A percentile compares a stretch with the other conserved stretches of the same genome.
These are phyloP conservation scores for Orgyia antiqua DNA, from an alignment of 2,888 invertebrate species.

Conservation along the genomic window DNA sequence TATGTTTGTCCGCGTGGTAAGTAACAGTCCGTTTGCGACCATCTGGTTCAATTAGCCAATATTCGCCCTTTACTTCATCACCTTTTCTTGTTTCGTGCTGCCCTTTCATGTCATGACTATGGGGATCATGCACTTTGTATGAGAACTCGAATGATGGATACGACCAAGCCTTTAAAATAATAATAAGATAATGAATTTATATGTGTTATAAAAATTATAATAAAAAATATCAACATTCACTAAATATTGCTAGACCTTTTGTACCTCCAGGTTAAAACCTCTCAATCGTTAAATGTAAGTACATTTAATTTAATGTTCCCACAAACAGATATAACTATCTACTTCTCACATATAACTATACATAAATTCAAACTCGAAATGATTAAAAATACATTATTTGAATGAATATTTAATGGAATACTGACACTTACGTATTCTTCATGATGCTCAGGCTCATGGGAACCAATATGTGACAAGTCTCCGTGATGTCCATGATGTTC, in stretches of 20 bases:
- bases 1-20: constrained; percentile 71
- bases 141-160: constrained; percentile 75
- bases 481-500: constrained; percentile 36
- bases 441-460: constrained; percentile 52
- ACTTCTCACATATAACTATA: no score
- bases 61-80: constrained; percentile 70
- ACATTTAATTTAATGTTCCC: no score
- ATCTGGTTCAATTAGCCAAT: constrained; percentile 74
- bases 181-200: neutral
- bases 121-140: constrained; percentile 75
- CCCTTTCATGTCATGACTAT: constrained; percentile 75
- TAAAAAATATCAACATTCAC: no score
- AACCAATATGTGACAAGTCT: constrained; percentile 44
- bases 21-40: constrained; percentile 71
- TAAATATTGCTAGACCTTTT: no score
- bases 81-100: constrained; percentile 71
- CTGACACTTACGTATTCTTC: constrained; percentile 63
- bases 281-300: no score
- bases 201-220: neutral
- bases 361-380: no score
- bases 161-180: constrained; percentile 49
- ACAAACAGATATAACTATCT: no score
- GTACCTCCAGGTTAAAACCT: no score
- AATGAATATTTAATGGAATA: no score
- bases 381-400: no score